A percentile compares a stretch with the other conserved stretches of the same genome.
Conservation (phyloP, 1,140 invertebrate species). For the Trichonephila clavipes region DNA sequence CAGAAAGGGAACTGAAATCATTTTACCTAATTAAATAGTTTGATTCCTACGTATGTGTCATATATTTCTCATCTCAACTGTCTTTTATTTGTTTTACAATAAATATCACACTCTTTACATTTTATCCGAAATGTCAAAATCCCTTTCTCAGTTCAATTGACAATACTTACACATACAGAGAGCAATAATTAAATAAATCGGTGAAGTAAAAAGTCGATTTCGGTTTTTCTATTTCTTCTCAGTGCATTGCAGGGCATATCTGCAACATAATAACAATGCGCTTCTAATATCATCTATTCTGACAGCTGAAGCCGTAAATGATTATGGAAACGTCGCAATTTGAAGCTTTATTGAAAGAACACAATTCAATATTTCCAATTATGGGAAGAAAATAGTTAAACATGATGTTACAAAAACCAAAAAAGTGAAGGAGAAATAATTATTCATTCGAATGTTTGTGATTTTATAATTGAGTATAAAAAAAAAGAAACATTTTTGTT, state of each 20-base stretch:
- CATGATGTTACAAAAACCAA: neutral
- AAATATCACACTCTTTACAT: neutral
- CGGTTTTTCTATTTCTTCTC: neutral
- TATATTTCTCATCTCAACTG: neutral
- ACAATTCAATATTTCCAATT: slow-evolving; percentile 10
- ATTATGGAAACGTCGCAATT: neutral
- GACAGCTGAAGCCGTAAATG: neutral
- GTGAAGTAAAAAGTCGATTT: neutral
- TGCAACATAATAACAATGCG: neutral
- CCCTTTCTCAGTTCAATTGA: neutral
- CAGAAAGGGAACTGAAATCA: neutral
- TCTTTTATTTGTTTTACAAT: neutral
- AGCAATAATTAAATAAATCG: neutral
- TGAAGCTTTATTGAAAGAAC: slow-evolving; percentile 1
- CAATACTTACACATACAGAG: neutral
- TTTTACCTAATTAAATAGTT: neutral
- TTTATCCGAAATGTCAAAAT: neutral
- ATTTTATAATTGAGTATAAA: neutral
- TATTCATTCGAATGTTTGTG: neutral
- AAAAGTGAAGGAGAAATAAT: neutral
- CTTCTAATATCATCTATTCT: slow-evolving; percentile 1
- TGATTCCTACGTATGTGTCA: neutral
- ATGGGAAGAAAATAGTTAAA: neutral
- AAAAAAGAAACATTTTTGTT: neutral
- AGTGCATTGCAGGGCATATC: neutral